These are phyloP conservation scores for Delia radicum DNA, from an alignment of 1,140 invertebrate species.

Conservation along the genomic window DNA sequence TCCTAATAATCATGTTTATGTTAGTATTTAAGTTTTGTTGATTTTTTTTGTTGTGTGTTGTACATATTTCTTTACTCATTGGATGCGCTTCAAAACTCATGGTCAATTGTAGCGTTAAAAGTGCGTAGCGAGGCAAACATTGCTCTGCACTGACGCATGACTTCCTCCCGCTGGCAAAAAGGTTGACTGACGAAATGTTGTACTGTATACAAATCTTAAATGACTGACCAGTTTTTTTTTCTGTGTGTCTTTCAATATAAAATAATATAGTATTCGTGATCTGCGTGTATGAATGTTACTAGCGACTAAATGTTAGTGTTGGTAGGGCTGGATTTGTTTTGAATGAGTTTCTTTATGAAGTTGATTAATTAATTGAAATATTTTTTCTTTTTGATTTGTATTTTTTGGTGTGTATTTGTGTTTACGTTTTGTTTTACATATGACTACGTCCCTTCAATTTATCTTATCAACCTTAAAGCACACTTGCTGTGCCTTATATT, in stretches of 20 bases:
- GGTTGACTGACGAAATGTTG: slow-evolving; percentile 10
- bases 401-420: neutral
- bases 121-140: slow-evolving; percentile 8
- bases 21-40: no score
- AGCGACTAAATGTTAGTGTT: no score
- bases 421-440: neutral
- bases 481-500: neutral
- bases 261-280: neutral
- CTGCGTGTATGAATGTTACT: neutral
- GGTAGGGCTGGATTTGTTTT: no score
- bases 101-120: slow-evolving; percentile 11
- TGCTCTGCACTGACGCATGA: slow-evolving; percentile 12
- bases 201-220: neutral
- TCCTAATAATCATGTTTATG: no score
- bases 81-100: neutral
- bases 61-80: no score
- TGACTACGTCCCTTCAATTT: neutral
- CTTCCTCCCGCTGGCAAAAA: slow-evolving; percentile 7
- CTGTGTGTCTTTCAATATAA: neutral
- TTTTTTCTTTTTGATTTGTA: neutral
- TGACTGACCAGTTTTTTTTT: neutral
- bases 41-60: no score
- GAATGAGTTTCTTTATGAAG: no score
- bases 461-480: neutral
- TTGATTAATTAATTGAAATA: slow-evolving; percentile 5